phyloP scores from a whole-genome alignment of 2,113 vertebrate genomes.

The Aramus guarauna region DNA sequence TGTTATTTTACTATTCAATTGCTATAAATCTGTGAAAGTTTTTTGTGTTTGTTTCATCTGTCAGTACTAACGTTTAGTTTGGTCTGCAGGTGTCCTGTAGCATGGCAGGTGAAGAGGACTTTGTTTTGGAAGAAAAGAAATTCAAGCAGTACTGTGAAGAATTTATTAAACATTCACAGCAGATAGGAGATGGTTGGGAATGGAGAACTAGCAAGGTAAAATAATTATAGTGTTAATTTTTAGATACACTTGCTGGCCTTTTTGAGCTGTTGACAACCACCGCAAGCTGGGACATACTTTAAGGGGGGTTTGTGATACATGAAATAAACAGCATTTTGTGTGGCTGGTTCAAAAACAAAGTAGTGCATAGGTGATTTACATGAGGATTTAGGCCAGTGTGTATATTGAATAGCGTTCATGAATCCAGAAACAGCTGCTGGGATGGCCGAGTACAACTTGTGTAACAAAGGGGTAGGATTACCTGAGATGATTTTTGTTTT shows the following conservation, averaged over 20 bases:
- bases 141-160: constrained; percentile 80
- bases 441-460: background rate
- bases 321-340: background rate
- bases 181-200: constrained; percentile 86
- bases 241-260: background rate
- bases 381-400: background rate
- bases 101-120: constrained; percentile 55
- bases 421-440: background rate
- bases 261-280: background rate
- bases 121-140: constrained; percentile 75
- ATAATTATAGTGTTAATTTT: background rate
- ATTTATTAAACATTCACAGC: constrained; percentile 79
- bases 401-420: background rate
- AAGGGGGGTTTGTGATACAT: background rate
- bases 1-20: background rate
- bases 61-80: constrained; percentile 32
- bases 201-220: constrained; percentile 85
- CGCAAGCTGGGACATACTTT: background rate
- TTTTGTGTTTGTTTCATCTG: background rate
- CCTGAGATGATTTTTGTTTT: background rate
- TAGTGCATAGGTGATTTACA: background rate
- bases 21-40: background rate
- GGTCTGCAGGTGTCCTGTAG: constrained; percentile 54
- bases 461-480: background rate
- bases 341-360: background rate